Percentiles rank a stretch among this genome's conserved stretches.
phyloP scores from a whole-genome alignment of 2,113 vertebrate species.

The Empidonax traillii region DNA sequence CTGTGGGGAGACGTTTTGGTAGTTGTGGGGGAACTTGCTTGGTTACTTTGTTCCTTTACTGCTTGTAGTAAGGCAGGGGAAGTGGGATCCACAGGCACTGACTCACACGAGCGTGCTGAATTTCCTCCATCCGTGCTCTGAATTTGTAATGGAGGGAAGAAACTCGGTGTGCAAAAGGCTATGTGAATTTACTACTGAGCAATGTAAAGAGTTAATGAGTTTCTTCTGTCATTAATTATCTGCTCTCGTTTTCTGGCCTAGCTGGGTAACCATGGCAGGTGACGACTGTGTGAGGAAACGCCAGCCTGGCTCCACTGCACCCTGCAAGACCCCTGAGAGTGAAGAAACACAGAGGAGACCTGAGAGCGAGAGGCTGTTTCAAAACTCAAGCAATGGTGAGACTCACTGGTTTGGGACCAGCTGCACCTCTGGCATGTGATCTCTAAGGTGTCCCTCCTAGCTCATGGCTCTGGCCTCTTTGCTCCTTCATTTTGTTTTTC shows the following conservation, averaged over 20 bases:
- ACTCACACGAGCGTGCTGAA: not conserved
- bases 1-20: not conserved
- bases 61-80: not conserved
- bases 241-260: not conserved
- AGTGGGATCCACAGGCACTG: not conserved
- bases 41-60: not conserved
- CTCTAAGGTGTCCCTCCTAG: not conserved
- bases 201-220: not conserved
- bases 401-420: not conserved
- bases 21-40: not conserved
- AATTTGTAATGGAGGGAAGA: not conserved
- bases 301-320: not conserved
- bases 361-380: constrained; percentile 1
- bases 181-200: not conserved
- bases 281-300: constrained; percentile 73
- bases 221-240: not conserved
- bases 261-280: constrained; percentile 47
- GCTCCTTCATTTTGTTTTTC: not conserved
- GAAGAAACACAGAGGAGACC: constrained; percentile 30
- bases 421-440: not conserved
- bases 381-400: constrained; percentile 69
- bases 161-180: not conserved
- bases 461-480: not conserved
- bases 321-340: constrained; percentile 20
- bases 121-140: not conserved